These are phyloP conservation scores for Alethe diademata DNA, from an alignment of 2,113 vertebrate genomes.

Conservation along the genomic window DNA sequence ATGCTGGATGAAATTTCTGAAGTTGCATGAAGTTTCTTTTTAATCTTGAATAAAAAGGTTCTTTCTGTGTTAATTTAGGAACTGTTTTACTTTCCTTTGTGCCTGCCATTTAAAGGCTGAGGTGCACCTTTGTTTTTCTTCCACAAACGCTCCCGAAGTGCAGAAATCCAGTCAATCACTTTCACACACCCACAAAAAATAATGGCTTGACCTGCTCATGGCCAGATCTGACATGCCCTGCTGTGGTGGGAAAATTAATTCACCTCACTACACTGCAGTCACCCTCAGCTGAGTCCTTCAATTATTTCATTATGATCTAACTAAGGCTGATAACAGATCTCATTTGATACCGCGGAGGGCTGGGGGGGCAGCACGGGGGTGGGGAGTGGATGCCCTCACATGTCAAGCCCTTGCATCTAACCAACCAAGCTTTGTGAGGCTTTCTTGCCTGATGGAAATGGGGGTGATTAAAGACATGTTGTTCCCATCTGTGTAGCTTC, in stretches of 20 bases:
- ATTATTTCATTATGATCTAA: slow-evolving; percentile 69
- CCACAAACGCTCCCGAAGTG: background rate
- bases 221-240: slow-evolving; percentile 58
- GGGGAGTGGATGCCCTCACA: slow-evolving; percentile 29
- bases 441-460: slow-evolving; percentile 39
- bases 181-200: slow-evolving; percentile 55
- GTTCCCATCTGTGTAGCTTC: slow-evolving; percentile 35
- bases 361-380: slow-evolving; percentile 12
- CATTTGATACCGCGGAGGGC: slow-evolving; percentile 3
- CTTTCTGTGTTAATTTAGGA: background rate
- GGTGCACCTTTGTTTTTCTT: slow-evolving; percentile 12
- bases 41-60: background rate
- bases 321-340: slow-evolving; percentile 58
- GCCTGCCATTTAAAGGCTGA: background rate
- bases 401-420: slow-evolving; percentile 51
- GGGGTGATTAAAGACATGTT: slow-evolving; percentile 64
- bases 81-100: slow-evolving; percentile 10
- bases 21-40: background rate
- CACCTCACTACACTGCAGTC: slow-evolving; percentile 51
- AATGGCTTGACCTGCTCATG: slow-evolving; percentile 57
- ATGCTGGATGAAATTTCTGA: background rate
- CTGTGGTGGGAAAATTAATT: slow-evolving; percentile 62
- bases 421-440: background rate
- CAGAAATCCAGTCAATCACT: slow-evolving; percentile 50
- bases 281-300: slow-evolving; percentile 56